Evolutionary conservation across 2,113 vertebrate species (phyloP), one percentile per base, ranked within the genome.

Genomic region (Echinops telfairi): DNA sequence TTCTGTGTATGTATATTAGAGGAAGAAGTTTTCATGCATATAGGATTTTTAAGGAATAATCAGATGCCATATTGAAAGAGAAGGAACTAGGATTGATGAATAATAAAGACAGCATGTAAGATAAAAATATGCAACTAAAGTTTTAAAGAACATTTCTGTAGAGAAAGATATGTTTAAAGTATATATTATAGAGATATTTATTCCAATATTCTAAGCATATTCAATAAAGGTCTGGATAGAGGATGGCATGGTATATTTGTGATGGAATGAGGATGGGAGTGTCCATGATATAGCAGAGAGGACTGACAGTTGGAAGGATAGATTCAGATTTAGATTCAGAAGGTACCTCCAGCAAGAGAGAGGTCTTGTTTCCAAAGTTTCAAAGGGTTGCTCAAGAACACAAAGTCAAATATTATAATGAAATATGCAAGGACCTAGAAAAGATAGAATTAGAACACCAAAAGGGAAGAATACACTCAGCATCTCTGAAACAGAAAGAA

Each of bases 31-130:
- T 92, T 86, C 58, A 86, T 60, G 31, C 7, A 86, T 68, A 40
- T 16, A 57, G 75, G 7, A 66, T 33, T 88, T 66, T 84, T 66
- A 87, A 82, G n/a, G n/a, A 78, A 87, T 78, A 94, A 93, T 58
- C 9, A 58, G 22, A 7, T 64, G 0, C 68, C 66, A 66, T 78
- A 88, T n/a, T 43, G 36, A 57, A 86, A 70, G 88, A 71, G 19
- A 93, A 86, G 88, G 47, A 92, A 53, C 47, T 53, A 9, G 10
- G 2, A 22, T 29, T 92, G 84, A 83, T 66, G 31, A 36, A 17
- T 53, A 96, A 81, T 91, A 15, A 47, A 84, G 53, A 75, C 3
- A 62, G 27, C 27, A 84, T 53, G 38, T 19, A 53, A 53, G 47
- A 53, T 53, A 53, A 53, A 53, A 53, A 53, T 53, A 11, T 53